A percentile compares a stretch with the other conserved stretches of the same genome.
These are phyloP conservation scores for Notothenia rossii DNA, from an alignment of 2,113 vertebrate species.

Conservation along the genomic window DNA sequence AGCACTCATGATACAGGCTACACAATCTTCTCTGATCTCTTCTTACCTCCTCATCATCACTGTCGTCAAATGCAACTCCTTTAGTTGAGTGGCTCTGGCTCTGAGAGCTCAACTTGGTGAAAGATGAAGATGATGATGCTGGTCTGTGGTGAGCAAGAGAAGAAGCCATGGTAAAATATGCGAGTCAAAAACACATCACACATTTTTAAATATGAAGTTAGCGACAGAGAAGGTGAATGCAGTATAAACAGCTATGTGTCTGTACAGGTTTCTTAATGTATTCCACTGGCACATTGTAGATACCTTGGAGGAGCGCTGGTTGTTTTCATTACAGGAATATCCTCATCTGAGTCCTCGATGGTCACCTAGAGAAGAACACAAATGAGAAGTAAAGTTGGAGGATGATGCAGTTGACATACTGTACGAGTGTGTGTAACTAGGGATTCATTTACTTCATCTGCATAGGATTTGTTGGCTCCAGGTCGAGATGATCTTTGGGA, in stretches of 20 bases:
- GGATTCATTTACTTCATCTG: slow-evolving; percentile 61
- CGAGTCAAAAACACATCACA: neutral
- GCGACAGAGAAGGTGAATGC: neutral
- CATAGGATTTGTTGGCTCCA: slow-evolving; percentile 39
- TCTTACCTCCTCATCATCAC: slow-evolving; percentile 75
- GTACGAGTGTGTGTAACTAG: neutral
- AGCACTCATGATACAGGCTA: neutral
- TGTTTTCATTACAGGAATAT: slow-evolving; percentile 56
- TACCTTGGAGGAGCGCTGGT: slow-evolving; percentile 55
- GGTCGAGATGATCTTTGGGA: slow-evolving; percentile 59
- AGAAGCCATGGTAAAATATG: neutral
- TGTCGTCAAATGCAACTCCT: slow-evolving; percentile 88
- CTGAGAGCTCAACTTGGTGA: slow-evolving; percentile 83
- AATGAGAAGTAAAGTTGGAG: neutral
- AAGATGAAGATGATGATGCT: slow-evolving; percentile 48
- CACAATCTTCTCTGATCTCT: slow-evolving; percentile 78
- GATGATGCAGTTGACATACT: neutral
- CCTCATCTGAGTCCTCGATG: slow-evolving; percentile 79
- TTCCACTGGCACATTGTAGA: neutral
- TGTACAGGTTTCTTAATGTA: neutral
- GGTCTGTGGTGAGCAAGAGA: slow-evolving; percentile 34
- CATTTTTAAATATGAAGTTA: neutral
- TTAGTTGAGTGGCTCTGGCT: slow-evolving; percentile 85
- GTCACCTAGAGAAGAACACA: slow-evolving; percentile 49
- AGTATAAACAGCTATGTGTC: neutral